Evolutionary conservation across 2,797 vertebrate species (phyloP), one percentile per base, ranked within the genome.

Genomic region (Parambassis ranga): DNA sequence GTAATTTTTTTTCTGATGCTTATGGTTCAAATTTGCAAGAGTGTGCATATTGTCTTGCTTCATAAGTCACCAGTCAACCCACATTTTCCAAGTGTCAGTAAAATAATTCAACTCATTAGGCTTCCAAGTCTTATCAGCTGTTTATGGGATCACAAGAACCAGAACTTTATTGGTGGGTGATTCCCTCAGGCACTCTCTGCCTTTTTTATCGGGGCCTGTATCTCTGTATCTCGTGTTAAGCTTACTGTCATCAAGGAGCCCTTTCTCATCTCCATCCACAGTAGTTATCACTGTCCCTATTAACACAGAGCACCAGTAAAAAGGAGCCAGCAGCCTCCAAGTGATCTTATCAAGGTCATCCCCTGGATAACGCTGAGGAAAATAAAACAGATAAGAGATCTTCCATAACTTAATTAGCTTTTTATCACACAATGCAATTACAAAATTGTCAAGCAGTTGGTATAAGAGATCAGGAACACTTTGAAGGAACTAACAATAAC

Each of bases 341-440:
- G 74, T 79, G 91, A 93, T 94, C 81, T 89, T 91, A 93, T 92
- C 91, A 88, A 88, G 88, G 86, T 84, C 85, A 81, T 83, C 83
- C 84, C 70, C 68, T 88, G 81, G 84, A 90, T 91, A 85, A 85
- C 2, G 44, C 72, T 5, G 49, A 79, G 82, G 82, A 87, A 86
- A 89, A 89, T 86, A 91, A 86, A 90, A 82, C 74, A 75, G 91
- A 93, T 92, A 92, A 92, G 85, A 77, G 75, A 91, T 91, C 90
- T 89, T 87, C 90, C 85, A 91, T 92, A 91, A 93, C 91, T 92
- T 93, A 93, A 93, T 93, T 93, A 92, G 90, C 89, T 93, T 93
- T 92, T 93, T 91, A 92, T 92, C 88, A 87, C 83, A 84, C 82
- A 79, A 88, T 88, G 87, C 86, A 91, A 92, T 91, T 92, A 92